Percentiles rank a stretch among this genome's conserved stretches.
These are phyloP conservation scores for Orthosia gothica DNA, from an alignment of 2,888 invertebrate genomes.

Conservation along the genomic window DNA sequence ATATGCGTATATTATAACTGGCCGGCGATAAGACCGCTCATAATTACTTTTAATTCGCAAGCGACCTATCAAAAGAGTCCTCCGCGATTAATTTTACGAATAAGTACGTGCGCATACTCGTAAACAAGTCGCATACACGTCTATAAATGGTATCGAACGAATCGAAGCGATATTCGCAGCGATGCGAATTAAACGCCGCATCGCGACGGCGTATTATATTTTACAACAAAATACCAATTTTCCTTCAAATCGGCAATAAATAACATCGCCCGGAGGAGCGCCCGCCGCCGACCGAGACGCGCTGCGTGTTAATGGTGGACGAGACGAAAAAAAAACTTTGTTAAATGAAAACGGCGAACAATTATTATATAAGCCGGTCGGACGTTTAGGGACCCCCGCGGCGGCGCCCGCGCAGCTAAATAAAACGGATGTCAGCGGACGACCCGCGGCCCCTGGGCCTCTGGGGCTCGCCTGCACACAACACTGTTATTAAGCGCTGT, in stretches of 20 bases:
- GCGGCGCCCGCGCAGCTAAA: conserved; percentile 57
- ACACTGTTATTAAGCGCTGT: conserved; percentile 49
- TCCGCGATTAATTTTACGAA: conserved; percentile 72
- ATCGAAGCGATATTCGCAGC: conserved; percentile 69
- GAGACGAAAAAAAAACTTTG: conserved; percentile 74
- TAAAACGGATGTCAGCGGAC: conserved; percentile 63
- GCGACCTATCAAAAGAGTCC: conserved; percentile 56
- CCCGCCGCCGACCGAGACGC: conserved; percentile 78
- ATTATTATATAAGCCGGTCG: conserved; percentile 79
- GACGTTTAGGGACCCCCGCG: conserved; percentile 71
- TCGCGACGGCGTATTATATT: conserved; percentile 73
- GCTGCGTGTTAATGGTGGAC: conserved; percentile 78
- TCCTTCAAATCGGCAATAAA: conserved; percentile 87
- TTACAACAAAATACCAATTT: conserved; percentile 85
- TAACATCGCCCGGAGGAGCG: conserved; percentile 82
- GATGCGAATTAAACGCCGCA: conserved; percentile 67
- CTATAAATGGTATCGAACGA: conserved; percentile 71
- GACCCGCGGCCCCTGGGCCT: conserved; percentile 25
- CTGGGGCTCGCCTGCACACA: conserved; percentile 22
- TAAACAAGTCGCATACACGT: conserved; percentile 68
- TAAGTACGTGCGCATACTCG: conserved; percentile 67
- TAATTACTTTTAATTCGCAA: conserved; percentile 65
- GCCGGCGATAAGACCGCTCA: conserved; percentile 66
- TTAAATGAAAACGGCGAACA: conserved; percentile 84
- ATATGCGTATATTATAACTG: conserved; percentile 66